These are phyloP conservation scores for Halictus rubicundus DNA, from an alignment of 1,140 invertebrate genomes.

Conservation along the genomic window DNA sequence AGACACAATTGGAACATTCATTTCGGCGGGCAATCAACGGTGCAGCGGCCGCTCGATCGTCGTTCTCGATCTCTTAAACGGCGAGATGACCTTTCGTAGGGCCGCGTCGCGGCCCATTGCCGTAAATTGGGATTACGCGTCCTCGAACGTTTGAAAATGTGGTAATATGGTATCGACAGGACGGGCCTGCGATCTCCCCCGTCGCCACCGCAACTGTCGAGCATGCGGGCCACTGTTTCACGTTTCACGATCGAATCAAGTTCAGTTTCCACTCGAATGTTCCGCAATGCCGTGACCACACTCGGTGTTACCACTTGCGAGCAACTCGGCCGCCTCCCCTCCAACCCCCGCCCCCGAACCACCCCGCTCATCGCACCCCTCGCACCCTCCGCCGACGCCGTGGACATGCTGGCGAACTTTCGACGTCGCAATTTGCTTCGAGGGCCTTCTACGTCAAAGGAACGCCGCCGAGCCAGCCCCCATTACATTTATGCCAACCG, in stretches of 20 bases:
- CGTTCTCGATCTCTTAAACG: conserved; percentile 11
- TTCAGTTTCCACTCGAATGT: conserved; percentile 61
- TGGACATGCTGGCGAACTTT: conserved; percentile 49
- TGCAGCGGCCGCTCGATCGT: no score
- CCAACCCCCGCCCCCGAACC: not conserved
- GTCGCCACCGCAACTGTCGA: conserved; percentile 19
- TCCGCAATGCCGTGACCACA: conserved; percentile 59
- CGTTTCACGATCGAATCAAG: conserved; percentile 58
- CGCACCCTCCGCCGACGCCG: not conserved
- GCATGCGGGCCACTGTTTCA: conserved; percentile 50
- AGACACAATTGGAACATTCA: not conserved
- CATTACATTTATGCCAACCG: conserved; percentile 37
- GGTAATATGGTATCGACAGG: conserved; percentile 49
- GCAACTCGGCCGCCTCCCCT: conserved; percentile 15
- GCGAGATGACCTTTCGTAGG: not conserved
- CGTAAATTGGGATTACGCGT: conserved; percentile 27
- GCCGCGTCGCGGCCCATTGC: no score
- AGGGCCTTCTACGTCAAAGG: conserved; percentile 56
- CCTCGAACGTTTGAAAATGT: conserved; percentile 15
- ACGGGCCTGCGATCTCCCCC: conserved; percentile 43
- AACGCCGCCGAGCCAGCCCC: conserved; percentile 16
- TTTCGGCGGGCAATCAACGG: not conserved
- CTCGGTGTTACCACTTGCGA: conserved; percentile 54
- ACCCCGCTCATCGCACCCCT: no score
- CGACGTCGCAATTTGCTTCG: conserved; percentile 44